A percentile compares a stretch with the other conserved stretches of the same genome.
These are phyloP conservation scores for Biston betularia DNA, from an alignment of 2,888 invertebrate genomes.

Conservation along the genomic window DNA sequence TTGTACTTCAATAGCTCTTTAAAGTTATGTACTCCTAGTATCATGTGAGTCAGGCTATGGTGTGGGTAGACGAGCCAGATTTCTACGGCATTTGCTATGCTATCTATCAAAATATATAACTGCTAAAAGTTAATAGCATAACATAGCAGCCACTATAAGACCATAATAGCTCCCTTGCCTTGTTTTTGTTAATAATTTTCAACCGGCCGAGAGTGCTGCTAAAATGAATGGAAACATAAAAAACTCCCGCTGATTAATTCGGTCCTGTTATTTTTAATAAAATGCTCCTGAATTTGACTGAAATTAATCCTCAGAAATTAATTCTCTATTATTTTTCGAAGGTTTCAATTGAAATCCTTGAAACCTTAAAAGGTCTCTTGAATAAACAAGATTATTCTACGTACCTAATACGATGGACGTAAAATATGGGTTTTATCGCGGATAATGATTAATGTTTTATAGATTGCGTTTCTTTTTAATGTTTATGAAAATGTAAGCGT, in stretches of 20 bases:
- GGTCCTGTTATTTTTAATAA: slow-evolving; percentile 26
- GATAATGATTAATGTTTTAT: neutral
- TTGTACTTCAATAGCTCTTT: slow-evolving; percentile 64
- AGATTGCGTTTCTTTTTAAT: neutral
- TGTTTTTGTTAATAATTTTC: neutral
- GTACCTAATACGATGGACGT: neutral
- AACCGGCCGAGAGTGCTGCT: neutral
- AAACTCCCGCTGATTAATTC: slow-evolving; percentile 16
- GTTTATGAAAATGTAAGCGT: too few species aligned
- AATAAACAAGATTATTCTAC: slow-evolving; percentile 14
- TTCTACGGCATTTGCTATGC: slow-evolving; percentile 20
- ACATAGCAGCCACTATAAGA: slow-evolving; percentile 1
- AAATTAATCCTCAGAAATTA: slow-evolving; percentile 25
- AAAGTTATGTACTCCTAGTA: slow-evolving; percentile 44
- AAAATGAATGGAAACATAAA: slow-evolving; percentile 11
- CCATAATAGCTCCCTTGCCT: slow-evolving; percentile 5
- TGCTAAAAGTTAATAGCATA: neutral
- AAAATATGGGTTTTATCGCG: neutral
- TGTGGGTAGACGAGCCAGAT: slow-evolving; percentile 45
- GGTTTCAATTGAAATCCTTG: slow-evolving; percentile 24
- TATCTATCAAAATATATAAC: neutral
- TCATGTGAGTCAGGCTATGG: slow-evolving; percentile 47
- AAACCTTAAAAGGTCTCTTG: slow-evolving; percentile 22
- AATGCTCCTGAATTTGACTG: slow-evolving; percentile 14
- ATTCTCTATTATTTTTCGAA: slow-evolving; percentile 18